A percentile compares a stretch with the other conserved stretches of the same genome.
Evolutionary conservation across 2,113 vertebrate species (phyloP).

Genomic region (Brienomyrus brachyistius): DNA sequence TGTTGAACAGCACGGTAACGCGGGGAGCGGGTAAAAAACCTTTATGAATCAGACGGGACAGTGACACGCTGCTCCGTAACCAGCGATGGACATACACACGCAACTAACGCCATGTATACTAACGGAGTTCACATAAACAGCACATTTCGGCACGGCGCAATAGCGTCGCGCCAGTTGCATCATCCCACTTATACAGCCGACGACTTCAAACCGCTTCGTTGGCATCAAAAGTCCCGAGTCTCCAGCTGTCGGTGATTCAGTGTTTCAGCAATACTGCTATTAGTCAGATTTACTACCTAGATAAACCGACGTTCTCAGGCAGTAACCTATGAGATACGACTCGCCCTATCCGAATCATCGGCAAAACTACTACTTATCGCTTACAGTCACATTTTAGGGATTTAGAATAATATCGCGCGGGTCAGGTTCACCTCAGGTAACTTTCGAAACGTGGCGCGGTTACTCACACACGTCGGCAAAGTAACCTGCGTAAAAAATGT

Average conservation of each 20-base stretch:
- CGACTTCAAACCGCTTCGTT: neutral
- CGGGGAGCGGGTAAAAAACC: neutral
- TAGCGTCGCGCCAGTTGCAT: neutral
- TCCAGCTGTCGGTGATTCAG: neutral
- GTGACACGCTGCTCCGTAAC: neutral
- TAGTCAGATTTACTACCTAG: neutral
- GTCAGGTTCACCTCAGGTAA: neutral
- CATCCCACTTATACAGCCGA: neutral
- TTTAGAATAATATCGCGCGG: neutral
- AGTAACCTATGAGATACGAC: neutral
- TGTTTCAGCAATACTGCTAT: neutral
- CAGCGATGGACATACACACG: neutral
- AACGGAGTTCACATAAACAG: neutral
- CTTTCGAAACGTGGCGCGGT: neutral
- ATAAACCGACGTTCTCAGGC: no score
- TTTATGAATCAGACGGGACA: neutral
- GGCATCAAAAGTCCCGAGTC: neutral
- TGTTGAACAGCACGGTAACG: neutral
- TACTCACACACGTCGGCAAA: neutral
- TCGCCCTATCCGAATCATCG: neutral
- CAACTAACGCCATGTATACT: neutral
- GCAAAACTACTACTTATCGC: neutral
- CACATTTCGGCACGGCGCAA: neutral
- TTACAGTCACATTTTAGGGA: neutral
- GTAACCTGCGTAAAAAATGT: neutral